Evolutionary conservation across 2,797 vertebrate genomes (phyloP).

Genomic region (Pangasius macronema): DNA sequence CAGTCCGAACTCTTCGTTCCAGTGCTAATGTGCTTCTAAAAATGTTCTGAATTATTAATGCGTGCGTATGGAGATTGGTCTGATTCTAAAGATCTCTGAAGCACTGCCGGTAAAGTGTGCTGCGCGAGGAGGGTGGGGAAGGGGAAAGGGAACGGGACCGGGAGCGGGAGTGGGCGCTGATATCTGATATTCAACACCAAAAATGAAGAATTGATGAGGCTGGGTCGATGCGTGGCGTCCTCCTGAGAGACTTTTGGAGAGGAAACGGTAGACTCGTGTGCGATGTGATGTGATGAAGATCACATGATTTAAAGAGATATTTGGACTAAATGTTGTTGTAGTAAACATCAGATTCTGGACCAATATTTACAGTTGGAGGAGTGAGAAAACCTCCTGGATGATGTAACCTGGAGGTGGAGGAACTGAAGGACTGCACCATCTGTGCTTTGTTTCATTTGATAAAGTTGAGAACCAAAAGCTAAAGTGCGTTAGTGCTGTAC

Average conservation of each 20-base stretch:
- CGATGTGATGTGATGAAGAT: neutral
- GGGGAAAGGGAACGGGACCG: constrained; percentile 14
- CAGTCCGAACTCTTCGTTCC: neutral
- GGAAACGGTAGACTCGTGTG: neutral
- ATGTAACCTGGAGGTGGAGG: neutral
- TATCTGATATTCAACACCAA: constrained; percentile 47
- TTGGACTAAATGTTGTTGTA: neutral
- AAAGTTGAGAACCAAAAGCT: neutral
- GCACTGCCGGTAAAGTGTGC: constrained; percentile 39
- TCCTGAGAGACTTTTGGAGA: constrained; percentile 27
- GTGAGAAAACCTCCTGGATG: neutral
- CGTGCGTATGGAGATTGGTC: constrained; percentile 6
- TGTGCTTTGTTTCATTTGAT: neutral
- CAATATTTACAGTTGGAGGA: neutral
- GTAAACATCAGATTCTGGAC: neutral
- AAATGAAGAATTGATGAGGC: constrained; percentile 53
- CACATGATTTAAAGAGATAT: neutral
- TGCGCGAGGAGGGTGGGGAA: constrained; percentile 1
- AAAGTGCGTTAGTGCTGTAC: neutral
- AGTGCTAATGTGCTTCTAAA: constrained; percentile 45
- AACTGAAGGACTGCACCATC: neutral
- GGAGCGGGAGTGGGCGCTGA: constrained; percentile 38
- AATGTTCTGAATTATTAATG: constrained; percentile 52
- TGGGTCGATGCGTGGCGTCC: constrained; percentile 39
- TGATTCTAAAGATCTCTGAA: constrained; percentile 39